These are phyloP conservation scores for Zaprionus nigranus DNA, from an alignment of 1,140 invertebrate genomes.

Conservation along the genomic window DNA sequence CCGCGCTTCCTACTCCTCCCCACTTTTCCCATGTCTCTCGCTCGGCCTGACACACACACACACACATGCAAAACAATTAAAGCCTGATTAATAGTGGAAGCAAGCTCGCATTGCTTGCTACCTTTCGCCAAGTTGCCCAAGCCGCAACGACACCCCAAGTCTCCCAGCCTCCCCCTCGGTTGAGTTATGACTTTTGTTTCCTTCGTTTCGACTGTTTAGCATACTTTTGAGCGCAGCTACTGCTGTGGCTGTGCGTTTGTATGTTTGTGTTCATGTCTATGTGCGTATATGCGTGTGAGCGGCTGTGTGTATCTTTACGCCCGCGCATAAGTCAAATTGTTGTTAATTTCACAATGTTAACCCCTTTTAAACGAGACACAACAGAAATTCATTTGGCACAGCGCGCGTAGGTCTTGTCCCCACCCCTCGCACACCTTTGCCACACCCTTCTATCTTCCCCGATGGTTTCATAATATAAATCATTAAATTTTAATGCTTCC, in stretches of 20 bases:
- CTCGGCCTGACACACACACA: conserved; percentile 45
- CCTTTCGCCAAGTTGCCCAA: conserved; percentile 71
- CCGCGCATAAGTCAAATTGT: conserved; percentile 78
- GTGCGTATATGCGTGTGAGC: conserved; percentile 2
- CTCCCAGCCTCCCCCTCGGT: conserved; percentile 10
- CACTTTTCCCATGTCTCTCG: conserved; percentile 7
- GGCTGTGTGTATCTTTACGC: conserved; percentile 26
- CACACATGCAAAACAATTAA: conserved; percentile 77
- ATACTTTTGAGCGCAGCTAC: conserved; percentile 74
- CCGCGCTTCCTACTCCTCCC: background rate
- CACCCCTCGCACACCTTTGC: background rate
- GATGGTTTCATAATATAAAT: conserved; percentile 69
- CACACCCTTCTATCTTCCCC: conserved; percentile 3
- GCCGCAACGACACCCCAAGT: too few relatives aligned
- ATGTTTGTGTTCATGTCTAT: conserved; percentile 19
- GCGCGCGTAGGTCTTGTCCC: background rate
- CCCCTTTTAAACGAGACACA: conserved; percentile 74
- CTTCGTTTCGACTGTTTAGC: conserved; percentile 67
- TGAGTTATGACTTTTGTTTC: conserved; percentile 81
- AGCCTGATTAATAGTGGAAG: conserved; percentile 82
- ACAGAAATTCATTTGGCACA: conserved; percentile 70
- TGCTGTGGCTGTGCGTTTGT: conserved; percentile 19
- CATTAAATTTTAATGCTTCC: conserved; percentile 83
- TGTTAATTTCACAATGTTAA: conserved; percentile 78
- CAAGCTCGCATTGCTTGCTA: conserved; percentile 65